phyloP scores from a whole-genome alignment of 2,888 invertebrate species.

The Eustalomyia histrio region DNA sequence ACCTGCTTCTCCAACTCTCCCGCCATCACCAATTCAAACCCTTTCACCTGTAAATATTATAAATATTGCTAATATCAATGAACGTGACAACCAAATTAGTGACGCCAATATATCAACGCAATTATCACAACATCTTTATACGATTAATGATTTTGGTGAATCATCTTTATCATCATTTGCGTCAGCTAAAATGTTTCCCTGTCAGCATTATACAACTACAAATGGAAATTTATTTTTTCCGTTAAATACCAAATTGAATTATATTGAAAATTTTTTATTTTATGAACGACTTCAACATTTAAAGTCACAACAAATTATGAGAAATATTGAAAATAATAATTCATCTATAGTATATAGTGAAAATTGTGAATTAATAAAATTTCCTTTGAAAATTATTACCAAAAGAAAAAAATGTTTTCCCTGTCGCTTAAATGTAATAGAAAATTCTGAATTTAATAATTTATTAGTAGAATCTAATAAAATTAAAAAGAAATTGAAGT shows the following conservation, averaged over 20 bases:
- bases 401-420: conserved; percentile 25
- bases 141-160: conserved; percentile 36
- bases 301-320: conserved; percentile 33
- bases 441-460: not conserved
- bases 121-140: not conserved
- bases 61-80: not conserved
- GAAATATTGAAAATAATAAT: conserved; percentile 33
- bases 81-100: conserved; percentile 5
- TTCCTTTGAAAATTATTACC: conserved; percentile 21
- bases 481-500: not conserved
- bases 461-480: not conserved
- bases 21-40: not conserved
- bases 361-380: not conserved
- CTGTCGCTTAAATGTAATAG: not conserved
- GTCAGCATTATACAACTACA: conserved; percentile 18
- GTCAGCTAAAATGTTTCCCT: conserved; percentile 37
- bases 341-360: not conserved
- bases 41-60: not conserved
- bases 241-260: not conserved
- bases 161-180: conserved; percentile 17
- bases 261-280: not conserved
- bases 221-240: conserved; percentile 48
- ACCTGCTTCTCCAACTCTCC: not conserved
- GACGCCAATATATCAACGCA: conserved; percentile 46
- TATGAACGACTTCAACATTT: conserved; percentile 13